Evolutionary conservation across 2,888 invertebrate genomes (phyloP), one percentile per base, ranked within the genome.

Genomic region (Thymelicus lineola): DNA sequence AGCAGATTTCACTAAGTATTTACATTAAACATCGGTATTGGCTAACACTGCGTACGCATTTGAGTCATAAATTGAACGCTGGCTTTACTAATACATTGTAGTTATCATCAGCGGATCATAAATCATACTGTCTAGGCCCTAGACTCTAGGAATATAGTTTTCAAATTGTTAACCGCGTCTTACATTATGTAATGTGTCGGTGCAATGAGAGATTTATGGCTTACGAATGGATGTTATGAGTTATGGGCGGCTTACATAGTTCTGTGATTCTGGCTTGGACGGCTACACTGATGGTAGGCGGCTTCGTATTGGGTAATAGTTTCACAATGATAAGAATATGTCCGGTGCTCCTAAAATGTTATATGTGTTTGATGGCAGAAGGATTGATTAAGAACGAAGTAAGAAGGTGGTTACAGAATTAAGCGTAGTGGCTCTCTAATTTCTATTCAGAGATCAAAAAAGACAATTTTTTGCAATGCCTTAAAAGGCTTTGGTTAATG

Each of bases 131-230:
- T 63, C 63, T 48, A n/a, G n/a, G n/a, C n/a, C n/a, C n/a, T n/a
- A n/a, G n/a, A n/a, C n/a, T n/a, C n/a, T n/a, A 35, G 38, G 50
- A 63, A 63, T 63, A 62, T 48, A 63, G 63, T 63, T 63, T 50
- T 63, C 50, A 38, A 63, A 63, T 63, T 36, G 63, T 63, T 63
- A 63, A 50, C 48, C n/a, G 17, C 48, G 62, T 62, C 48, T 62
- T 63, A 50, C 36, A 38, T 63, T 50, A 63, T 50, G 48, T 63
- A 38, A 38, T 15, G 57, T 35, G 28, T 59, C 59, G 59, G 38
- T 62, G 28, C 62, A 48, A 48, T 62, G 62, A 28, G 48, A 63
- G 63, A 63, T 63, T 63, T 63, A 63, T 63, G 50, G 63, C 28
- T 53, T 50, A 57, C 15, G 62, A 50, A 36, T 48, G 62, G 50